phyloP scores from a whole-genome alignment of 2,797 vertebrate species.

The Acipenser transmontanus region DNA sequence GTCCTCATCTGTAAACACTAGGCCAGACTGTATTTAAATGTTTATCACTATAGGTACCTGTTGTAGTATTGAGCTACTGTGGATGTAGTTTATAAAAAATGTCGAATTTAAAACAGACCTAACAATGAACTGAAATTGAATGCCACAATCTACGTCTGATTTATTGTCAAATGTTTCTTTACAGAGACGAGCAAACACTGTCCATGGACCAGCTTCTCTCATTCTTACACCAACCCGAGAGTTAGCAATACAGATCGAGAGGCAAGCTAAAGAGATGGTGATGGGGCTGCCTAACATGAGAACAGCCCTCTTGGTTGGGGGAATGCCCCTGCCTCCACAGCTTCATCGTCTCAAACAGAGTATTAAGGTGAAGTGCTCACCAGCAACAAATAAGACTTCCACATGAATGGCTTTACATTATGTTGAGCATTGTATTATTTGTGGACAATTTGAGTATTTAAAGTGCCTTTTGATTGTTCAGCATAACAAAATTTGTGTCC shows the following conservation, averaged over 20 bases:
- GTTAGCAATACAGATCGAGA: slow-evolving; percentile 90
- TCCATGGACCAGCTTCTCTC: slow-evolving; percentile 57
- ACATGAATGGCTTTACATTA: background rate
- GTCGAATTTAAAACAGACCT: too few species aligned
- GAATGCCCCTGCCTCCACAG: slow-evolving; percentile 86
- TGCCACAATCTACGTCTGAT: background rate
- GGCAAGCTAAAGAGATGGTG: slow-evolving; percentile 84
- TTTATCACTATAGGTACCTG: too few species aligned
- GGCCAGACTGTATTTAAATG: too few species aligned
- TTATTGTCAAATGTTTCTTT: slow-evolving; percentile 8
- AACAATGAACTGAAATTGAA: too few species aligned
- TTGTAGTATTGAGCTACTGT: too few species aligned
- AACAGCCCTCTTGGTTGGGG: slow-evolving; percentile 86
- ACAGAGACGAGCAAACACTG: slow-evolving; percentile 32
- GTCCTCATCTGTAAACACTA: too few species aligned
- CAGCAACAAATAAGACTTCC: too few species aligned
- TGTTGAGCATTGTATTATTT: too few species aligned
- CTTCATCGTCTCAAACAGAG: slow-evolving; percentile 81
- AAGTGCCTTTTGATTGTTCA: too few species aligned
- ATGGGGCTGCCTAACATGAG: slow-evolving; percentile 81
- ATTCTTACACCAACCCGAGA: slow-evolving; percentile 90
- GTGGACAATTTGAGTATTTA: background rate
- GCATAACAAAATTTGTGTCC: too few species aligned
- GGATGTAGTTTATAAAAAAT: too few species aligned
- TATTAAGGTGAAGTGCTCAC: slow-evolving; percentile 70